phyloP scores from a whole-genome alignment of 2,797 vertebrate species.

The Pangasius mekongensis region DNA sequence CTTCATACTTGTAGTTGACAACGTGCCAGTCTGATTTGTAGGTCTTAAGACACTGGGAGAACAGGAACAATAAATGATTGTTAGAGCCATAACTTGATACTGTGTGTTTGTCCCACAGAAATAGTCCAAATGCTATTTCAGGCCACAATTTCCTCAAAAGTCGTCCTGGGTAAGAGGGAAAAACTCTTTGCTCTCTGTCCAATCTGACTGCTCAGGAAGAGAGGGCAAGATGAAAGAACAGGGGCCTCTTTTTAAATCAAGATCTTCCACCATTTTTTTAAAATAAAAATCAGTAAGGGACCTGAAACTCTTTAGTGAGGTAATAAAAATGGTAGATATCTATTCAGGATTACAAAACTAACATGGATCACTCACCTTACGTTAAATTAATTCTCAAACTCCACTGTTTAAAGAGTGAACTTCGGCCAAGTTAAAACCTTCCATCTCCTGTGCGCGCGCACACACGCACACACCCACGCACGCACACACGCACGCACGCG shows the following conservation, averaged over 20 bases:
- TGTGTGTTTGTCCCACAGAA: neutral
- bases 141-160: slow-evolving; percentile 30
- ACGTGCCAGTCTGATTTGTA: slow-evolving; percentile 98
- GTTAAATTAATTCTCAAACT: neutral
- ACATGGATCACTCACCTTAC: neutral
- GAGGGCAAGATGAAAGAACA: slow-evolving; percentile 52
- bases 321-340: slow-evolving; percentile 2
- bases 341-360: slow-evolving; percentile 4
- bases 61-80: slow-evolving; percentile 15
- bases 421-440: slow-evolving; percentile 25
- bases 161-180: slow-evolving; percentile 13
- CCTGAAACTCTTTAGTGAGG: slow-evolving; percentile 10
- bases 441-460: slow-evolving; percentile 17
- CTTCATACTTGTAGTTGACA: slow-evolving; percentile 94
- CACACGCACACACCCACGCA: neutral
- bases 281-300: slow-evolving; percentile 25
- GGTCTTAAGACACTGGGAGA: slow-evolving; percentile 90
- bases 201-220: slow-evolving; percentile 57
- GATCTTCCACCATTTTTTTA: slow-evolving; percentile 15
- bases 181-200: slow-evolving; percentile 54
- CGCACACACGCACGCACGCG: neutral
- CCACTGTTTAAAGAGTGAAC: slow-evolving; percentile 41
- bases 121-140: slow-evolving; percentile 16
- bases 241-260: slow-evolving; percentile 30
- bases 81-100: slow-evolving; percentile 14